phyloP scores from a whole-genome alignment of 2,797 vertebrate species.

The Anas acuta region DNA sequence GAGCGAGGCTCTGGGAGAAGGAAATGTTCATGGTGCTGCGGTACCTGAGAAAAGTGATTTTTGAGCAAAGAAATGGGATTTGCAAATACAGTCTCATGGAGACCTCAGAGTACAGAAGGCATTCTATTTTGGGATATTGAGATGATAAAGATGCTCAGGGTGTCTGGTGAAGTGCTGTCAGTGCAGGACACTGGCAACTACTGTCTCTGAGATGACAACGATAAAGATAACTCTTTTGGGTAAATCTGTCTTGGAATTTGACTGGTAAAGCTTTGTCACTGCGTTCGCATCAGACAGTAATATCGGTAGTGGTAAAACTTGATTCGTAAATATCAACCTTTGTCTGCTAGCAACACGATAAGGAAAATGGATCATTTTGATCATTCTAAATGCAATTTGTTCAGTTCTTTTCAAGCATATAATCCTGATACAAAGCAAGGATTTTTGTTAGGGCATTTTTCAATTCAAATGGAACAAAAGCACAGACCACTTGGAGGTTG shows the following conservation, averaged over 20 bases:
- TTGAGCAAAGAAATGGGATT: neutral
- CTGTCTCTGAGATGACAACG: constrained; percentile 13
- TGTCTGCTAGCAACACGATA: constrained; percentile 27
- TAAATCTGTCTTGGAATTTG: constrained; percentile 56
- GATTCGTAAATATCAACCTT: constrained; percentile 5
- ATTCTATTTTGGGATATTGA: constrained; percentile 39
- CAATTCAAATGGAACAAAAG: constrained; percentile 73
- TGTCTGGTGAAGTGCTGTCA: constrained; percentile 6
- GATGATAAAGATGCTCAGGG: constrained; percentile 47
- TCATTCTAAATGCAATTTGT: constrained; percentile 68
- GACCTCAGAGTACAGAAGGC: neutral
- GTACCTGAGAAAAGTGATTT: neutral
- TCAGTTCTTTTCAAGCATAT: constrained; percentile 71
- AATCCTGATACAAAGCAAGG: constrained; percentile 61
- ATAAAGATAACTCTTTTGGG: constrained; percentile 47
- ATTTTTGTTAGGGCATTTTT: constrained; percentile 68
- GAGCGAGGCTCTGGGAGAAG: neutral
- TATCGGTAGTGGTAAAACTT: constrained; percentile 23
- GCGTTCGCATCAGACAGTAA: neutral
- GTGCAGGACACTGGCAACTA: constrained; percentile 16
- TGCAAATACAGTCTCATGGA: neutral
- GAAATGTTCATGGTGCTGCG: neutral
- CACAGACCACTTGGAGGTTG: constrained; percentile 67
- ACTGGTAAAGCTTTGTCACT: constrained; percentile 29
- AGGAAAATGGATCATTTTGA: constrained; percentile 60